Evolutionary conservation across 2,797 vertebrate species (phyloP).

Genomic region (Eutrigla gurnardus): DNA sequence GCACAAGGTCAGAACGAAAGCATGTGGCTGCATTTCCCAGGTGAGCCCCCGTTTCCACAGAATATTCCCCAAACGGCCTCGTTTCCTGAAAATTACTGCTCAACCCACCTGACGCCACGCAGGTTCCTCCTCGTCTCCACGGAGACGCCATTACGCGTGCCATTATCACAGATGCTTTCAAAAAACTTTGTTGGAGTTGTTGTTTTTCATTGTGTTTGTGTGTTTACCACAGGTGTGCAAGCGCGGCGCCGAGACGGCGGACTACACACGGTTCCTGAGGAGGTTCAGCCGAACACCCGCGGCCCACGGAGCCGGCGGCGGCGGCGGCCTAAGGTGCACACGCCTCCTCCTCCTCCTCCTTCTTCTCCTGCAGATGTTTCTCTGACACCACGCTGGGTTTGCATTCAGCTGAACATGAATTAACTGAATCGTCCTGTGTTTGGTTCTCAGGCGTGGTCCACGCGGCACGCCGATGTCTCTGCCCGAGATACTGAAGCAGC

Average conservation of each 20-base stretch:
- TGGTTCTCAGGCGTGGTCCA: conserved; percentile 52
- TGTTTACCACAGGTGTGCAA: conserved; percentile 64
- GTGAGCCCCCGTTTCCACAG: conserved; percentile 48
- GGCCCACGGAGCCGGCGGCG: conserved; percentile 18
- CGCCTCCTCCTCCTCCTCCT: background rate
- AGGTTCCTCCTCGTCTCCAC: conserved; percentile 24
- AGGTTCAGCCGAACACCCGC: conserved; percentile 51
- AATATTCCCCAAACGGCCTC: conserved; percentile 63
- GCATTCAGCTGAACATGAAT: conserved; percentile 4
- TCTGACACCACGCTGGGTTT: background rate
- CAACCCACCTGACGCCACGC: conserved; percentile 54
- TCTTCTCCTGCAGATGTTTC: background rate
- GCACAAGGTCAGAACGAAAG: conserved; percentile 63
- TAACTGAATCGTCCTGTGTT: background rate
- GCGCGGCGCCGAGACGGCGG: conserved; percentile 52
- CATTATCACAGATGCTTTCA: conserved; percentile 41
- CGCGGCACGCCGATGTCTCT: conserved; percentile 46
- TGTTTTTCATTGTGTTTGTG: conserved; percentile 10
- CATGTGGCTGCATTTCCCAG: conserved; percentile 44
- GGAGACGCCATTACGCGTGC: conserved; percentile 41
- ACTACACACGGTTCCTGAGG: conserved; percentile 73
- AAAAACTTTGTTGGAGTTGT: conserved; percentile 29
- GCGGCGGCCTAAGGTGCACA: conserved; percentile 28
- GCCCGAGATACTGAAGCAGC: conserved; percentile 74
- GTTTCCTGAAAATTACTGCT: conserved; percentile 62